Base-by-base conservation (phyloP, 2,113 vertebrate species). In the Pleuronectes platessa region DNA sequence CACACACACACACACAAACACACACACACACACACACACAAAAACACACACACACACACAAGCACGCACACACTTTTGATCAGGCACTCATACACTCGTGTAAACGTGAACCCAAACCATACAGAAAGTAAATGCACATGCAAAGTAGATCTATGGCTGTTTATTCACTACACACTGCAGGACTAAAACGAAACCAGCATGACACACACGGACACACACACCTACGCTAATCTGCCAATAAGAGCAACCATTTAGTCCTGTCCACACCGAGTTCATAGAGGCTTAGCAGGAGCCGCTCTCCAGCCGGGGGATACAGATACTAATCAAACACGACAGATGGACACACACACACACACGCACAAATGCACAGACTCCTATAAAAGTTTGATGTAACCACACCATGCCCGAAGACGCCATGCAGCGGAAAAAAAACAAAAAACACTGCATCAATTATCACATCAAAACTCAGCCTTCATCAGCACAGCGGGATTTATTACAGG, bases 381-480 rank as follows among this genome's bases (percentile, higher is more conserved):
- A 81, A 84, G 68, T 71, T 75, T 83, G 78, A 79, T 61, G 73
- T 68, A 84, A 88, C 87, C 84, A 72, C 85, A 77, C 71, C 47
- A 24, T 88, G 79, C 67, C 82, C 74, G 68, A 69, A 86, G 80
- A 89, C 73, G 74, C 86, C 86, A 79, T 70, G 64, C 58, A 78
- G 24, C 60, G 61, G 61, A 82, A 80, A 78, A 72, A 78, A 62
- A 63, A 35, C 37, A 63, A 23, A 23, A 31, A 78, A 68, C 74
- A 74, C 81, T 59, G 53, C 64, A 74, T 84, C 84, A 86, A 90
- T 92, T 83, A 90, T 90, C 88, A 69, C 84, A 88, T 90, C 79
- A 89, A 73, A 68, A 60, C 88, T 81, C 24, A 77, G 76, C 63
- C 67, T 79, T 88, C 74, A 88, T 87, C 89, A 77, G 67, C 80